These are phyloP conservation scores for Beroe ovata DNA, from an alignment of 37 sponge, comb jelly and placozoan genomes.

Conservation along the genomic window DNA sequence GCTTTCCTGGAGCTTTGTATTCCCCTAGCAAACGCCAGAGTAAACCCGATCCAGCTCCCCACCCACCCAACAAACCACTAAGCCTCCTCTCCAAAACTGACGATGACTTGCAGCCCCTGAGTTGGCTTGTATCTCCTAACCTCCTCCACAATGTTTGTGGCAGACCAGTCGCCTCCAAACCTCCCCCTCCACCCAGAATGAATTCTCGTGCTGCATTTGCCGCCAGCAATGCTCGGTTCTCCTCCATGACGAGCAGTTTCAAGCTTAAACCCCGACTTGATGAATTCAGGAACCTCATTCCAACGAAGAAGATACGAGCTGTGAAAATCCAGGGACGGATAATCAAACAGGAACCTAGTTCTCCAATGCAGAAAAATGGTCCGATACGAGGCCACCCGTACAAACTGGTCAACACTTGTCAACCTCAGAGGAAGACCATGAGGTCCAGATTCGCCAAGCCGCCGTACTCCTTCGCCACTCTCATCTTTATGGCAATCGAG, in stretches of 20 bases:
- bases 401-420: background rate
- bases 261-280: background rate
- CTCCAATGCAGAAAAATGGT: background rate
- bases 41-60: constrained; percentile 10
- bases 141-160: constrained; percentile 32
- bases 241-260: constrained; percentile 23
- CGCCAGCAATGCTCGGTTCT: background rate
- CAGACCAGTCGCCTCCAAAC: constrained; percentile 17
- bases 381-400: constrained; percentile 6
- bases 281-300: background rate
- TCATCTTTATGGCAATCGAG: constrained; percentile 42
- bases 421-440: background rate
- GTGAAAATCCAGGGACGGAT: constrained; percentile 9
- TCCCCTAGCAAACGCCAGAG: constrained; percentile 27
- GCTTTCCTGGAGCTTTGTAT: constrained; percentile 56
- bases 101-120: constrained; percentile 38
- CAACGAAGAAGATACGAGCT: constrained; percentile 21
- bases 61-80: constrained; percentile 25
- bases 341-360: constrained; percentile 26
- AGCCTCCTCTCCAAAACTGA: constrained; percentile 45
- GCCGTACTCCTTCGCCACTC: constrained; percentile 47
- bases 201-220: background rate
- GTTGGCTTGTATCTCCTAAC: constrained; percentile 41
- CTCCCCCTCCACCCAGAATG: background rate
- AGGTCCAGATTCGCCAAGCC: constrained; percentile 10